Percentiles rank a stretch among this genome's conserved stretches.
Evolutionary conservation across 2,888 invertebrate species (phyloP).

Genomic region (Lycia hirtaria): DNA sequence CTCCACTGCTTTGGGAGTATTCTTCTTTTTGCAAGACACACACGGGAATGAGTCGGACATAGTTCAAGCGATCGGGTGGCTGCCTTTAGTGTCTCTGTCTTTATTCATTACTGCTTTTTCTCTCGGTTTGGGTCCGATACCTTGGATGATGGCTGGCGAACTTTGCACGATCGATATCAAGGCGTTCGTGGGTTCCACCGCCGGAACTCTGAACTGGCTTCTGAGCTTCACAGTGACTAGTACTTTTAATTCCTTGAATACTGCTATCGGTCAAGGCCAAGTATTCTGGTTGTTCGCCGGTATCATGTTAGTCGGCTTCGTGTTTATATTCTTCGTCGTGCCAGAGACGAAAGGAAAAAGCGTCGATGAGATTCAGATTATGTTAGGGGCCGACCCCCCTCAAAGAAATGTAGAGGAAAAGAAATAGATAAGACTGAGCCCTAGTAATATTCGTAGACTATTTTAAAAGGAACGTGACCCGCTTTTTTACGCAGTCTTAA

Average conservation of each 20-base stretch:
- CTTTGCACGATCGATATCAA: slow-evolving; percentile 92
- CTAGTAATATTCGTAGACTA: slow-evolving; percentile 56
- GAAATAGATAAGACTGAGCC: slow-evolving; percentile 70
- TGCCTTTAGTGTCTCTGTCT: slow-evolving; percentile 90
- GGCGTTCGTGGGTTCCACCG: slow-evolving; percentile 90
- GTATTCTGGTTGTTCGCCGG: slow-evolving; percentile 92
- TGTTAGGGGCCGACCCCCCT: slow-evolving; percentile 71
- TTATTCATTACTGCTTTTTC: slow-evolving; percentile 93
- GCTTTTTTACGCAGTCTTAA: slow-evolving; percentile 28
- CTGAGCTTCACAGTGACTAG: slow-evolving; percentile 92
- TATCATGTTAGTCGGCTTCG: slow-evolving; percentile 87
- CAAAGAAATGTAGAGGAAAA: slow-evolving; percentile 57
- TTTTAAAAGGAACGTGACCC: slow-evolving; percentile 16
- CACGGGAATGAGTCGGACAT: slow-evolving; percentile 62
- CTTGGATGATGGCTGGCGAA: slow-evolving; percentile 94
- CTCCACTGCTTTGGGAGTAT: slow-evolving; percentile 89
- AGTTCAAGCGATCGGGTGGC: slow-evolving; percentile 87
- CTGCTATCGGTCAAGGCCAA: slow-evolving; percentile 84
- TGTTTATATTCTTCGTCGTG: slow-evolving; percentile 88
- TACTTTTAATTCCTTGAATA: slow-evolving; percentile 87
- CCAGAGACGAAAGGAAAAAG: slow-evolving; percentile 90
- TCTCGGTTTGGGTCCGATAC: slow-evolving; percentile 94
- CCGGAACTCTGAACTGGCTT: slow-evolving; percentile 93
- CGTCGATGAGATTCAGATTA: slow-evolving; percentile 87
- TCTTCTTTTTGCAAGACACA: slow-evolving; percentile 84